These are phyloP conservation scores for Philonicus albiceps DNA, from an alignment of 2,888 invertebrate species.

Conservation along the genomic window DNA sequence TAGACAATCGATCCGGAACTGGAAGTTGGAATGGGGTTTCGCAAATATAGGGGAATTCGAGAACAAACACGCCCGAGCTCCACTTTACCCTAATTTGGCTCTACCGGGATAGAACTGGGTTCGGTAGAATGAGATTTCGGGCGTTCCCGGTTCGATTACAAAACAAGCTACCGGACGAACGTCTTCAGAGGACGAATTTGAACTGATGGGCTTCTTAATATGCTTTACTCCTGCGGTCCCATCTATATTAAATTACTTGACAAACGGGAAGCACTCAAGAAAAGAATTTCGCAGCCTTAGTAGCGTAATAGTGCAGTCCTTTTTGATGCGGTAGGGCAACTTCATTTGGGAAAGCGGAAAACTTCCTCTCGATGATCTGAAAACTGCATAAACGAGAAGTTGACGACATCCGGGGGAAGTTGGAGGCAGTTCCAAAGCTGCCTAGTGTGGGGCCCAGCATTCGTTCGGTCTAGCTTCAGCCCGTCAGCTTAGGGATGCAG, in stretches of 20 bases:
- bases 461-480: neutral
- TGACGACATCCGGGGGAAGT: neutral
- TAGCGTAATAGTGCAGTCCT: neutral
- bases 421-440: neutral
- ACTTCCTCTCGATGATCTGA: neutral
- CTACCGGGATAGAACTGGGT: neutral
- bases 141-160: neutral
- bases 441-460: constrained; percentile 2
- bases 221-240: neutral
- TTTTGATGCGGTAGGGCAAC: neutral
- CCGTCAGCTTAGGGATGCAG: neutral
- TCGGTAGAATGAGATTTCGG: neutral
- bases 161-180: neutral
- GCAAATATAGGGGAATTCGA: constrained; percentile 7
- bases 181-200: neutral
- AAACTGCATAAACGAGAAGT: neutral
- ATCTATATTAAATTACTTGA: constrained; percentile 38
- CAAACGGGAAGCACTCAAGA: neutral
- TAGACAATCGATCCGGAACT: neutral
- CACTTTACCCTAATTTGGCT: neutral
- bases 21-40: neutral
- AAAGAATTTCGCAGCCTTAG: neutral
- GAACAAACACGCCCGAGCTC: neutral
- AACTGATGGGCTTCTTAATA: neutral
- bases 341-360: neutral